Base-by-base conservation (phyloP, 2,888 invertebrate species). In the Scrobipalpa costella region DNA sequence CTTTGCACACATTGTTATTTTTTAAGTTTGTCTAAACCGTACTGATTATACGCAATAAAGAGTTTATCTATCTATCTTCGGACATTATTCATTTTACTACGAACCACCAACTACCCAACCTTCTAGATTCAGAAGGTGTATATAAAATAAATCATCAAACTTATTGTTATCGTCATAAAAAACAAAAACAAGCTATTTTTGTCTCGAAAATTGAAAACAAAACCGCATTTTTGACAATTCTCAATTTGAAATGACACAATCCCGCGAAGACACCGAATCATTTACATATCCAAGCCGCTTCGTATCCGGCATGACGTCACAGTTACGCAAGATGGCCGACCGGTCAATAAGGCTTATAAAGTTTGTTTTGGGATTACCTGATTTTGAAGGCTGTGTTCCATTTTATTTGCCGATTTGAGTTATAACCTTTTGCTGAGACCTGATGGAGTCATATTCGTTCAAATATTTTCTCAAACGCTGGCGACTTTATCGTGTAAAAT, bases 281-380 rank as follows among this genome's bases (percentile, higher is more conserved):
- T 55, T 55, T 55, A 27, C 55, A 55, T 55, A 55, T 52, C 21
- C n/a, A n/a, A 19, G n/a, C 27, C n/a, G 27, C 27, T 34, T 40
- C n/a, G 61, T 15, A 61, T 61, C 61, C 61, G 61, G 61, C 49
- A 61, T 61, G 61, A 61, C 61, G 61, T 61, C 21, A 58, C 9
- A 7, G 33, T 61, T 61, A 33, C 61, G 61, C 33, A 61, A 61
- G 34, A 55, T 27, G 49, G 49, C 8, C n/a, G 49, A n/a, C 15
- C 55, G 34, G 34, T 55, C 33, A 55, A 55, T 55, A 55, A 34
- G 15, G 55, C 55, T 55, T 55, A 55, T 55, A 55, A 34, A 55
- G 27, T 55, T 55, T 55, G 55, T 55, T 55, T 55, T 55, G 55
- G 55, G 55, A 34, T 55, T 55, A 55, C 55, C 55, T 55, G 55